Base-by-base conservation (phyloP, 2,113 vertebrate species). In the Empidonax traillii region DNA sequence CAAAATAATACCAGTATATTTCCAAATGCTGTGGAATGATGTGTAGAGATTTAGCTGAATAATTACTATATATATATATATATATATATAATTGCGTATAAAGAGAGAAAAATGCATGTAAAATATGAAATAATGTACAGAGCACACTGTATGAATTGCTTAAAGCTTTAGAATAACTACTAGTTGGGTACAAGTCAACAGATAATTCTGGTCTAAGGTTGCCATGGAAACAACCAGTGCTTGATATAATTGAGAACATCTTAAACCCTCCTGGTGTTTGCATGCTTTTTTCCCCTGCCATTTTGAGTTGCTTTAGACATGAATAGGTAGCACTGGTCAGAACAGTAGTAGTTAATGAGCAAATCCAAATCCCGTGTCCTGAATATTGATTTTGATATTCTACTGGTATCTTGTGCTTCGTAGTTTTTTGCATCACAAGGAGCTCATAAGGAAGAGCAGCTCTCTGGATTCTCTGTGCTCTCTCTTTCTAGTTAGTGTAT, bases 211-310 rank as follows among this genome's bases (percentile, higher is more conserved):
- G 96, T 97, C 98, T 98, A 97, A 95, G 95, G 98, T 98, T 98
- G 97, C 98, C 98, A 98, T 98, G 98, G 98, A 98, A 98, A 98
- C 98, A 98, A 97, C 96, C 98, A 97, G 97, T 97, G 97, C 98
- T 98, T 96, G 97, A 97, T 98, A 98, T 98, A 98, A 98, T 98
- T 98, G 98, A 98, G 98, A 98, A 97, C 98, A 98, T 98, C 97
- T 97, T 98, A 98, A 98, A 98, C 97, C 97, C 98, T 98, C 97
- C 97, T 98, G 96, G 97, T 93, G 90, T 98, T 98, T 87, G 95
- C 97, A 95, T 96, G 94, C 96, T 94, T 96, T 97, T 90, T 97
- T 51, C 95, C 97, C 95, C 98, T 98, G 98, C 98, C 98, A 98
- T 98, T 98, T 98, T 98, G 98, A 97, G 97, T 96, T 97, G 96